phyloP scores from a whole-genome alignment of 37 sponge, comb jelly and placozoan genomes.

The Oopsacas minuta region DNA sequence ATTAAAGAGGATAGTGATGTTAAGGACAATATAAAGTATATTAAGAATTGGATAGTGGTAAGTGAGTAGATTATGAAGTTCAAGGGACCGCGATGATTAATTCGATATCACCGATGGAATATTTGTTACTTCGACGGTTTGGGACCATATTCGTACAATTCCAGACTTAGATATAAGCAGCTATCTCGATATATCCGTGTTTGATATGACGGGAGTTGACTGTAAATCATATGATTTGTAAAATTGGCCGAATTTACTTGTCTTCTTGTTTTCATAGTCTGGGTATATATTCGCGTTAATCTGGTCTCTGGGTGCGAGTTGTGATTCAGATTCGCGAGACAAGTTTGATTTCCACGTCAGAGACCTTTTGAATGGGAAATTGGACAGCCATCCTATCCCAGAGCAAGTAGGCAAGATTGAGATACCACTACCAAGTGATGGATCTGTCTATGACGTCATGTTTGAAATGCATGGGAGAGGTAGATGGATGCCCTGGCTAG shows the following conservation, averaged over 20 bases:
- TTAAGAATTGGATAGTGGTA: slow-evolving; percentile 53
- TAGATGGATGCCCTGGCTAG: slow-evolving; percentile 92
- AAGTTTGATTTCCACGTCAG: slow-evolving; percentile 69
- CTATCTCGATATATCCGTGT: too few species aligned
- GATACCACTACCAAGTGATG: slow-evolving; percentile 70
- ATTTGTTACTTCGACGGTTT: too few species aligned
- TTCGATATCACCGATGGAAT: too few species aligned
- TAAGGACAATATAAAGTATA: slow-evolving; percentile 54
- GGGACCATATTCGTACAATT: too few species aligned
- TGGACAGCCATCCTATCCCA: slow-evolving; percentile 37
- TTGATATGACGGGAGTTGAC: too few species aligned
- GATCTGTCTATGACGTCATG: slow-evolving; percentile 76
- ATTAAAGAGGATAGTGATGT: slow-evolving; percentile 38
- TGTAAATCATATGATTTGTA: too few species aligned
- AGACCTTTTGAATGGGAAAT: slow-evolving; percentile 51
- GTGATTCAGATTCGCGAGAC: slow-evolving; percentile 54
- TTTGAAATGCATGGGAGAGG: slow-evolving; percentile 87
- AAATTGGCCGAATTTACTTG: too few species aligned
- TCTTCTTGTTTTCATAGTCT: slow-evolving; percentile 31
- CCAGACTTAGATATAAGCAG: too few species aligned
- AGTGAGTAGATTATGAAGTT: background rate
- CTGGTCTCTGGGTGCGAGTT: slow-evolving; percentile 81
- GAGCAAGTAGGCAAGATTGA: slow-evolving; percentile 71
- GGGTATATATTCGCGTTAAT: slow-evolving; percentile 62
- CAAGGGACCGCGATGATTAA: too few species aligned